These are phyloP conservation scores for Cyrtodaria siliqua DNA, from an alignment of 2,888 invertebrate species.

Conservation along the genomic window DNA sequence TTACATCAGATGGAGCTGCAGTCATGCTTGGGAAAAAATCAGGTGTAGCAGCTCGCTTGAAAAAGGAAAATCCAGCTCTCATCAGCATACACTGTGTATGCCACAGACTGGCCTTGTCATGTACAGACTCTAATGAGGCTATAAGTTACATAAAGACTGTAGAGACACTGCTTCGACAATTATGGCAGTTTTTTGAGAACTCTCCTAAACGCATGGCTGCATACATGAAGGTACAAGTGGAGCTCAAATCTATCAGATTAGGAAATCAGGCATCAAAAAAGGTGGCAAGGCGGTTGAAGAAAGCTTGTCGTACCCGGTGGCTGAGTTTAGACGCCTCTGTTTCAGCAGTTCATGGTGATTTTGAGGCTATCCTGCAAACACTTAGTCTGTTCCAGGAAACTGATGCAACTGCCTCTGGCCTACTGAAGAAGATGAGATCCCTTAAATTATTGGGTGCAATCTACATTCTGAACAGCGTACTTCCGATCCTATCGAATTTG, in stretches of 20 bases:
- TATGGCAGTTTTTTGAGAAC: constrained; percentile 61
- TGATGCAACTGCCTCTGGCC: constrained; percentile 51
- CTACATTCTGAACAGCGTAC: constrained; percentile 33
- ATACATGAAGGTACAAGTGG: constrained; percentile 45
- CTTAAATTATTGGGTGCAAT: constrained; percentile 41
- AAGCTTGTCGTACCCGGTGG: constrained; percentile 52
- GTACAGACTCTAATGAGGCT: constrained; percentile 36
- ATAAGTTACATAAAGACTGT: constrained; percentile 53
- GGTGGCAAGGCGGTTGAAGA: constrained; percentile 32
- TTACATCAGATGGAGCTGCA: constrained; percentile 47
- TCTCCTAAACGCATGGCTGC: constrained; percentile 60
- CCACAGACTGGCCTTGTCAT: constrained; percentile 56
- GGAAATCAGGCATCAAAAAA: constrained; percentile 16
- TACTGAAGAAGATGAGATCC: constrained; percentile 39
- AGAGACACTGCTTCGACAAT: constrained; percentile 34
- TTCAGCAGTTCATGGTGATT: constrained; percentile 34
- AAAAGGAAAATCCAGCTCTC: constrained; percentile 21
- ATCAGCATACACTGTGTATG: constrained; percentile 59
- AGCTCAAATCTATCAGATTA: constrained; percentile 24
- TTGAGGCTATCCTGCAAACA: constrained; percentile 36
- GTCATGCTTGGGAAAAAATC: constrained; percentile 48
- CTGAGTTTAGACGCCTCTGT: constrained; percentile 58
- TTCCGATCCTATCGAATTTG: constrained; percentile 32
- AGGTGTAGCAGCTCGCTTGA: constrained; percentile 46
- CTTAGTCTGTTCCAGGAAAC: constrained; percentile 29